These are phyloP conservation scores for Anoplophora glabripennis DNA, from an alignment of 1,140 invertebrate species.

Conservation along the genomic window DNA sequence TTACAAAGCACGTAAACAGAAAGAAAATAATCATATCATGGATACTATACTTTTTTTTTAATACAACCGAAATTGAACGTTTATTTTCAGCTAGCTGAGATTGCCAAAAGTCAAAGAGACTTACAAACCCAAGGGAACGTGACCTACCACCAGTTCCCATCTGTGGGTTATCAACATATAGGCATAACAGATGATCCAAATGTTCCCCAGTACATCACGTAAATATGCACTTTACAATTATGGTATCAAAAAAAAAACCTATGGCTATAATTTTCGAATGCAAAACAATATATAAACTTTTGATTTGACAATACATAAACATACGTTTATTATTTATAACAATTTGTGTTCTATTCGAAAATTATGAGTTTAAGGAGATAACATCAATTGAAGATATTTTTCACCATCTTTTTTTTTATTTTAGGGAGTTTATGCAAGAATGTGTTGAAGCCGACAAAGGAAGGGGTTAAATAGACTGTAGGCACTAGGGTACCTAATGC, in stretches of 20 bases:
- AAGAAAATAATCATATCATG: too few relatives aligned
- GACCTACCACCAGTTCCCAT: constrained; percentile 30
- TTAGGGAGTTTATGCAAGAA: not conserved
- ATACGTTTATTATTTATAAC: too few relatives aligned
- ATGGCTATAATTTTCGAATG: too few relatives aligned
- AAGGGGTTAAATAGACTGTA: not conserved
- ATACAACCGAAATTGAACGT: not conserved
- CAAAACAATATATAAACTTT: too few relatives aligned
- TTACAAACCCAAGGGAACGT: constrained; percentile 26
- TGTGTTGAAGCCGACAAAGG: not conserved
- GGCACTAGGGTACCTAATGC: too few relatives aligned
- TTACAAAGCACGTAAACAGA: constrained; percentile 1
- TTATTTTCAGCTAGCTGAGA: constrained; percentile 18
- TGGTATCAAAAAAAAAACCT: too few relatives aligned
- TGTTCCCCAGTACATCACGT: constrained; percentile 25
- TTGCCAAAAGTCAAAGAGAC: constrained; percentile 20
- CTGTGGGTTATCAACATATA: constrained; percentile 31
- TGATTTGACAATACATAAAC: too few relatives aligned
- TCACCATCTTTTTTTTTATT: not conserved
- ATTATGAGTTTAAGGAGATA: not conserved
- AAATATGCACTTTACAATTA: constrained; percentile 4
- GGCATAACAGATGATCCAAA: constrained; percentile 21
- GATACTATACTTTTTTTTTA: not conserved
- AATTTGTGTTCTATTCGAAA: too few relatives aligned
- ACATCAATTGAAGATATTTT: too few relatives aligned